These are phyloP conservation scores for Tenthredo scrophulariae DNA, from an alignment of 2,888 invertebrate genomes.

Conservation along the genomic window DNA sequence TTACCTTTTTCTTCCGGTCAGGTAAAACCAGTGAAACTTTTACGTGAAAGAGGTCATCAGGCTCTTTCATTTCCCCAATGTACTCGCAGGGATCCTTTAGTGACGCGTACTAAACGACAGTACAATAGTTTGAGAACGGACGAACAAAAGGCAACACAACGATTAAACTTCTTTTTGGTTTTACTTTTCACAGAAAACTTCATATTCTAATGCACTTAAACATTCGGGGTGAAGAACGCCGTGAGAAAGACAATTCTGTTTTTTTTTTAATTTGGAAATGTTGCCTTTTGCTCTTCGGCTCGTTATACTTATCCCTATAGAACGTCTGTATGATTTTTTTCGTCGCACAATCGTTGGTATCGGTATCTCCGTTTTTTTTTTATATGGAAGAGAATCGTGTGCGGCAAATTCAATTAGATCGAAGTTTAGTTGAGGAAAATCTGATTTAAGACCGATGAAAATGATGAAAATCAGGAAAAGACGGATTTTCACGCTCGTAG, in stretches of 20 bases:
- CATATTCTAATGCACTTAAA: neutral
- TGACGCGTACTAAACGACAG: neutral
- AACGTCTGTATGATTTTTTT: neutral
- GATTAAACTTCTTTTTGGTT: neutral
- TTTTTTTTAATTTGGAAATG: neutral
- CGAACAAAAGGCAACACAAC: neutral
- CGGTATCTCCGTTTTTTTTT: too few species aligned
- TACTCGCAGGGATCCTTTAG: neutral
- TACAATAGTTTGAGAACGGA: neutral
- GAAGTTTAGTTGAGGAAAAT: too few species aligned
- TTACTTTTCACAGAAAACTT: neutral
- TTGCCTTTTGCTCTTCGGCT: neutral
- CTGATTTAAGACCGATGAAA: too few species aligned
- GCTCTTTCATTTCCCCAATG: neutral
- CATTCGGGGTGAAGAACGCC: neutral
- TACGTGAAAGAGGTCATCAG: neutral
- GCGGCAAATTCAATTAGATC: too few species aligned
- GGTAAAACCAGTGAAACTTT: constrained; percentile 12
- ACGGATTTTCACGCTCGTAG: too few species aligned
- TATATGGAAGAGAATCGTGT: too few species aligned
- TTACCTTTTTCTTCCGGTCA: constrained; percentile 10
- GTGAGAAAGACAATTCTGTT: neutral
- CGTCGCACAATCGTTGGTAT: too few species aligned
- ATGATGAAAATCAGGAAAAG: too few species aligned
- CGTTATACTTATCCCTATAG: neutral